A percentile compares a stretch with the other conserved stretches of the same genome.
phyloP scores from a whole-genome alignment of 2,888 invertebrate genomes.

The Leptothorax acervorum region DNA sequence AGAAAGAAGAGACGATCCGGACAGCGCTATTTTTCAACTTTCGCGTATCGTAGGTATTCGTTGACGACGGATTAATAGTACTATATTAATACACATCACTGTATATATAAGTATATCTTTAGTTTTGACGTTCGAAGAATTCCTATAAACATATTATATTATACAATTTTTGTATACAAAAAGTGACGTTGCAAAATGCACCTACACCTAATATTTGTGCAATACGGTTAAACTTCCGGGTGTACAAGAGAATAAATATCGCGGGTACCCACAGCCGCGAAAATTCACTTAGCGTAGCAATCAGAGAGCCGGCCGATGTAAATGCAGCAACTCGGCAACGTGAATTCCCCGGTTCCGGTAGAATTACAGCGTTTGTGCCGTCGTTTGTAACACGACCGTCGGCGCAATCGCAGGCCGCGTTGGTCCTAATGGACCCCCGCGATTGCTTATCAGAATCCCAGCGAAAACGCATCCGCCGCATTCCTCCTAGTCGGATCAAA shows the following conservation, averaged over 20 bases:
- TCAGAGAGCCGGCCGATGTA: constrained; percentile 59
- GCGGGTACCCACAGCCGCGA: not conserved
- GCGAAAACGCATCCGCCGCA: constrained; percentile 66
- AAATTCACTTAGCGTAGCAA: constrained; percentile 49
- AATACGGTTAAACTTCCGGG: not conserved
- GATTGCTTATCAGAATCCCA: constrained; percentile 68
- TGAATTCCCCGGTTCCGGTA: constrained; percentile 57
- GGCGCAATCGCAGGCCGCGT: constrained; percentile 51
- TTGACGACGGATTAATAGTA: not conserved
- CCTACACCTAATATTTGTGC: not conserved
- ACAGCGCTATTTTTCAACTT: not conserved
- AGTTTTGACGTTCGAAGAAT: not conserved
- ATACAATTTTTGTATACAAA: not conserved
- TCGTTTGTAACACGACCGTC: constrained; percentile 63
- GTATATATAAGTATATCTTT: not conserved
- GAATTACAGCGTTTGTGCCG: constrained; percentile 63
- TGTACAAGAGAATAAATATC: not conserved
- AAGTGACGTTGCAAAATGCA: no score
- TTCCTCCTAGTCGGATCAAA: constrained; percentile 50
- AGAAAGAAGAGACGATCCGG: not conserved
- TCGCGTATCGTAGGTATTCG: not conserved
- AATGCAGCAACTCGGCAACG: constrained; percentile 64
- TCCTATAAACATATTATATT: not conserved
- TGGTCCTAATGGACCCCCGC: constrained; percentile 67
- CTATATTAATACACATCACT: not conserved